Conservation (phyloP, 2,797 vertebrate genomes). For the Sebastes oblongus region DNA sequence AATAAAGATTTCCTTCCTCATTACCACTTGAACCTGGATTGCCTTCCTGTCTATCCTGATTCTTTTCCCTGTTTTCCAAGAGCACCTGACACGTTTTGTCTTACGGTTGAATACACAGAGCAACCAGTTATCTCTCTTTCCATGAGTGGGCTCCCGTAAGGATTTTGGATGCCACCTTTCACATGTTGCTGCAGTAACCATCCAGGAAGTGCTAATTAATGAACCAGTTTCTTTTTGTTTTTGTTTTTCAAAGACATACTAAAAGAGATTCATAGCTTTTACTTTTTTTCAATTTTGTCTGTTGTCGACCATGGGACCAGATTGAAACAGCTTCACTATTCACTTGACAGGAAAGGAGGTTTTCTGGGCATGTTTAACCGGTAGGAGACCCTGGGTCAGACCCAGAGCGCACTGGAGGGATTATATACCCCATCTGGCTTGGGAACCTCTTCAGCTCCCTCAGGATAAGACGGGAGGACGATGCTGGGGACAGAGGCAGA, state of each 20-base stretch:
- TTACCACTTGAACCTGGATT: too few relatives aligned
- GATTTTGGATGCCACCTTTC: constrained; percentile 2
- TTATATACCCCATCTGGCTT: neutral
- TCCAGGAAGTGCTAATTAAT: constrained; percentile 16
- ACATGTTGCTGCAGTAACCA: neutral
- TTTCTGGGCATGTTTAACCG: neutral
- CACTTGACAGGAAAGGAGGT: neutral
- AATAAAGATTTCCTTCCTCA: too few relatives aligned
- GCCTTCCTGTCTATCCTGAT: too few relatives aligned
- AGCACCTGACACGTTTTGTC: too few relatives aligned
- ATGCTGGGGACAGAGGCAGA: neutral
- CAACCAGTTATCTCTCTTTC: too few relatives aligned
- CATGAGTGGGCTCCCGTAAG: neutral
- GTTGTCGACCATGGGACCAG: neutral
- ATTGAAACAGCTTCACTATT: neutral
- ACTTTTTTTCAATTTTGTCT: neutral
- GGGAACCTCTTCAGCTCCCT: neutral
- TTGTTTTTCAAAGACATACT: neutral
- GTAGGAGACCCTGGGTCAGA: neutral
- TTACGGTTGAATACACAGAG: too few relatives aligned
- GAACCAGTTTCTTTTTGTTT: neutral
- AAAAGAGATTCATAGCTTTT: constrained; percentile 1
- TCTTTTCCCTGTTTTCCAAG: too few relatives aligned
- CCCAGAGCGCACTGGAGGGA: too few relatives aligned
- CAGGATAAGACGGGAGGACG: neutral